Percentiles rank a stretch among this genome's conserved stretches.
phyloP scores from a whole-genome alignment of 2,113 vertebrate genomes.

The Piprites chloris region DNA sequence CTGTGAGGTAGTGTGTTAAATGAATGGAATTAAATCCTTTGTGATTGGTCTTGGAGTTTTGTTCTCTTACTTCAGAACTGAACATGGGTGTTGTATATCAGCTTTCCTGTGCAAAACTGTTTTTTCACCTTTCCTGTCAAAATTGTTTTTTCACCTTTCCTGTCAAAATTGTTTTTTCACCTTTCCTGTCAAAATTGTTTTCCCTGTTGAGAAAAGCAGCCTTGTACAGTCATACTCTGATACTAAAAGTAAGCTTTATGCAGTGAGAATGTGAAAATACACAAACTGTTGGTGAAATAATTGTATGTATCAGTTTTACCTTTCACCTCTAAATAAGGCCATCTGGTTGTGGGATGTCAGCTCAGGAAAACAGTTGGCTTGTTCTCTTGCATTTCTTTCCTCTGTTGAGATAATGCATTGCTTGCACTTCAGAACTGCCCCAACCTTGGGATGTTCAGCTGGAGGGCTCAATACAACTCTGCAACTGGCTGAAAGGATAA shows the following conservation, averaged over 20 bases:
- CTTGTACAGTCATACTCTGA: background rate
- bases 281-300: background rate
- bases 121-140: background rate
- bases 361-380: background rate
- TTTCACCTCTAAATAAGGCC: background rate
- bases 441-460: background rate
- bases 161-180: background rate
- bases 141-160: background rate
- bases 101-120: background rate
- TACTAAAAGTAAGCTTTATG: background rate
- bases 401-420: background rate
- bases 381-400: background rate
- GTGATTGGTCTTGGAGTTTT: background rate
- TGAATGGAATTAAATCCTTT: background rate
- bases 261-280: background rate
- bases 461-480: background rate
- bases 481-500: background rate
- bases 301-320: background rate
- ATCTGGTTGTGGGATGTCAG: background rate
- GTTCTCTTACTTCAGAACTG: background rate
- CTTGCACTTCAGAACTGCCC: background rate
- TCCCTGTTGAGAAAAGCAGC: background rate
- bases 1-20: constrained; percentile 81
- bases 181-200: background rate
- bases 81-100: background rate